phyloP scores from a whole-genome alignment of 2,113 vertebrate genomes.

The Butastur rufipennis region DNA sequence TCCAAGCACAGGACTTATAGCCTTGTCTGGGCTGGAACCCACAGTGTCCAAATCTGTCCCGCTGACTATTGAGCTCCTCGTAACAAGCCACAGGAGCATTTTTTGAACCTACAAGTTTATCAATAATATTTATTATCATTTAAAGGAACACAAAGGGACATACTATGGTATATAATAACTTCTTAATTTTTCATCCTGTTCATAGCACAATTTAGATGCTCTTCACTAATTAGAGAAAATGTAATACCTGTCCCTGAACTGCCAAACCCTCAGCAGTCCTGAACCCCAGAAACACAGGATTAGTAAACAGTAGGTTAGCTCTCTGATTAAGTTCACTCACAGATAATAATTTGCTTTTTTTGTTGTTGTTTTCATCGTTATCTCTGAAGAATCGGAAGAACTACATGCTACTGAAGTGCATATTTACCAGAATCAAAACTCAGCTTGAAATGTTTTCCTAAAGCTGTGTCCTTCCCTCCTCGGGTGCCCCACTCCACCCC shows the following conservation, averaged over 20 bases:
- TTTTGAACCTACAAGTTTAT: constrained; percentile 23
- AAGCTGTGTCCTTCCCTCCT: background rate
- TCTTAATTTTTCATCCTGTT: background rate
- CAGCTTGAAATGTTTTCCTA: background rate
- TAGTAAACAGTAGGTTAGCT: background rate
- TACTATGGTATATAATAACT: background rate
- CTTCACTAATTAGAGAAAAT: background rate
- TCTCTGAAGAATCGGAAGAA: background rate
- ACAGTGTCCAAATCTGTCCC: constrained; percentile 64
- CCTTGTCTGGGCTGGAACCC: rapidly evolving
- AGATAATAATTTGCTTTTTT: background rate
- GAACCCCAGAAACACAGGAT: background rate
- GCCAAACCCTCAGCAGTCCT: background rate
- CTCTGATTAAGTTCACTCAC: background rate
- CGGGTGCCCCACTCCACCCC: background rate
- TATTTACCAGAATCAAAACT: background rate
- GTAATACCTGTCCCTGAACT: background rate
- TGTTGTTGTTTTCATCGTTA: background rate
- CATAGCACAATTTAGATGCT: background rate
- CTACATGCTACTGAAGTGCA: too few relatives aligned
- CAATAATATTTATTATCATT: too few relatives aligned
- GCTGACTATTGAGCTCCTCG: constrained; percentile 54
- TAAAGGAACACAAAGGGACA: background rate
- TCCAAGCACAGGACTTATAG: background rate
- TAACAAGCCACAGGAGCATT: background rate